Conservation (phyloP, 2,113 vertebrate genomes). For the Boleophthalmus pectinirostris region DNA sequence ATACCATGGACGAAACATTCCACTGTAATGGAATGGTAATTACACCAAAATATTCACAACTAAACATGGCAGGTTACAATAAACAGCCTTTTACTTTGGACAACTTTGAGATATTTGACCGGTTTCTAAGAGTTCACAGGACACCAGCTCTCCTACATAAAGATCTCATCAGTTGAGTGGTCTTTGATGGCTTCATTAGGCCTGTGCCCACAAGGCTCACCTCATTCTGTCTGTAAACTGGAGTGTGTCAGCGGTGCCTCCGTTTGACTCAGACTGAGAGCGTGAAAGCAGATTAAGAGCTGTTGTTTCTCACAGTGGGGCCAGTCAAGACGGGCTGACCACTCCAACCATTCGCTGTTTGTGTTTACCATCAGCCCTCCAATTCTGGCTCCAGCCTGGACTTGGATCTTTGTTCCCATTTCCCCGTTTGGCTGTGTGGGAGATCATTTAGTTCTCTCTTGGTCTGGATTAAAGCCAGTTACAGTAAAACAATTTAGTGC, state of each 20-base stretch:
- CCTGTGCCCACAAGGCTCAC: constrained; percentile 64
- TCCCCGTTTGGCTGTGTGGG: constrained; percentile 26
- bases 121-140: constrained; percentile 34
- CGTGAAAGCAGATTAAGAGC: constrained; percentile 75
- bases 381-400: constrained; percentile 64
- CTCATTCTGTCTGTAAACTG: constrained; percentile 68
- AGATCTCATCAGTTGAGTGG: constrained; percentile 54
- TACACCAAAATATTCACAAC: background rate
- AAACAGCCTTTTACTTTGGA: constrained; percentile 30
- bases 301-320: constrained; percentile 73
- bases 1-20: background rate
- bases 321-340: constrained; percentile 67
- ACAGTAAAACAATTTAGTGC: constrained; percentile 30
- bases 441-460: constrained; percentile 34
- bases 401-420: constrained; percentile 42
- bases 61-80: background rate
- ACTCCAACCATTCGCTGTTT: constrained; percentile 63
- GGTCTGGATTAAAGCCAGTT: constrained; percentile 8
- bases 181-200: constrained; percentile 66
- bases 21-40: background rate
- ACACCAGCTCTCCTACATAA: constrained; percentile 47
- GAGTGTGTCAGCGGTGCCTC: constrained; percentile 61
- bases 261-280: constrained; percentile 65
- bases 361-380: constrained; percentile 61
- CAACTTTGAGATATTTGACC: no score